Evolutionary conservation across 1,140 invertebrate genomes (phyloP).

Genomic region (Pseudachorutes palmiensis): DNA sequence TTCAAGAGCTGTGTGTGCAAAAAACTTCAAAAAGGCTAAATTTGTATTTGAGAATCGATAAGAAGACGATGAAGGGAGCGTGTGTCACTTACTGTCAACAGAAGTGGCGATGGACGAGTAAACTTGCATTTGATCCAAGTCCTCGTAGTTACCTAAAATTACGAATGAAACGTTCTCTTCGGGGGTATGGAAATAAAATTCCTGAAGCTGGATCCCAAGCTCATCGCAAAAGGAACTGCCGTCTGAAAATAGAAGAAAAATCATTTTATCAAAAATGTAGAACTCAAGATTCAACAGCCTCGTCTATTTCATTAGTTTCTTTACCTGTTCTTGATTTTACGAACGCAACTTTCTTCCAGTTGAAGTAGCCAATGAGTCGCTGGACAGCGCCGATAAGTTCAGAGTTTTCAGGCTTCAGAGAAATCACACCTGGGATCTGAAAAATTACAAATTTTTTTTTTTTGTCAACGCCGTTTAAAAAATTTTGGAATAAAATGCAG

Average conservation of each 20-base stretch:
- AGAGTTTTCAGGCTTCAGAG: conserved; percentile 29
- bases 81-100: conserved; percentile 34
- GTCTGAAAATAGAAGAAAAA: conserved; percentile 26
- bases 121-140: conserved; percentile 29
- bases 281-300: too few relatives aligned
- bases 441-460: background rate
- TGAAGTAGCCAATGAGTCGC: conserved; percentile 28
- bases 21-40: too few relatives aligned
- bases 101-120: conserved; percentile 22
- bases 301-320: background rate
- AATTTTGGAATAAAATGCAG: background rate
- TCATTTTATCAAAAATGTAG: too few relatives aligned
- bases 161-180: conserved; percentile 27
- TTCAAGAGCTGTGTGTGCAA: too few relatives aligned
- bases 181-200: conserved; percentile 5
- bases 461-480: background rate
- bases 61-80: too few relatives aligned
- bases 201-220: conserved; percentile 29
- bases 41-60: too few relatives aligned
- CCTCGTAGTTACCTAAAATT: conserved; percentile 33
- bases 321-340: conserved; percentile 34
- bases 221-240: conserved; percentile 36
- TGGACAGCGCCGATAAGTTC: conserved; percentile 31
- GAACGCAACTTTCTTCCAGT: conserved; percentile 30
- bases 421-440: conserved; percentile 31